Percentiles rank a stretch among this genome's conserved stretches.
Evolutionary conservation across 2,797 vertebrate species (phyloP).

Genomic region (Brachymystax lenok): DNA sequence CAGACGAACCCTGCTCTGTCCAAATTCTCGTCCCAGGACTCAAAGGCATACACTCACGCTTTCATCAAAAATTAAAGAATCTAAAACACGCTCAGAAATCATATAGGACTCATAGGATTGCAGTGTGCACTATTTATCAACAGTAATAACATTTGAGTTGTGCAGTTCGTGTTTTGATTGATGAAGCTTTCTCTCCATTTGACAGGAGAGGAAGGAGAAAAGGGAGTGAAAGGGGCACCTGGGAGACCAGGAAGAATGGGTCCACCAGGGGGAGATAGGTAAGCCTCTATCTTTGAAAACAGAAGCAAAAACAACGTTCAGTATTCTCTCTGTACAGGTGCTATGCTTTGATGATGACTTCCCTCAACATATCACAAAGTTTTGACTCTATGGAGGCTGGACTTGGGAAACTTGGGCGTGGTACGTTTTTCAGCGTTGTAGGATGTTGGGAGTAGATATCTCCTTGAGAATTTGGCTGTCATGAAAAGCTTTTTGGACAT

Average conservation of each 20-base stretch:
- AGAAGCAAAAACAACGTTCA: neutral
- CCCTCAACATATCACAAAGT: neutral
- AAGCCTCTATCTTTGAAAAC: constrained; percentile 27
- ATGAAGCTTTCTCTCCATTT: constrained; percentile 6
- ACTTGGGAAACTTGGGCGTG: neutral
- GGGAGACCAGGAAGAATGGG: constrained; percentile 93
- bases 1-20: constrained; percentile 92
- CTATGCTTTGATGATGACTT: neutral
- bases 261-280: constrained; percentile 91
- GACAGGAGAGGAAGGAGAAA: constrained; percentile 90
- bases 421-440: neutral
- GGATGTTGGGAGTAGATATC: neutral
- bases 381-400: neutral
- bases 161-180: neutral
- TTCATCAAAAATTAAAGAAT: neutral
- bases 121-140: neutral
- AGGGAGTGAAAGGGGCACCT: constrained; percentile 90
- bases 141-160: neutral
- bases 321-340: neutral
- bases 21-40: constrained; percentile 97
- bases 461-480: neutral
- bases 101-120: neutral
- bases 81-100: neutral
- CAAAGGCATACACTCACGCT: constrained; percentile 81
- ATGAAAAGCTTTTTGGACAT: neutral